These are phyloP conservation scores for Microtus richardsoni DNA, from an alignment of 2,113 vertebrate species.

Conservation along the genomic window DNA sequence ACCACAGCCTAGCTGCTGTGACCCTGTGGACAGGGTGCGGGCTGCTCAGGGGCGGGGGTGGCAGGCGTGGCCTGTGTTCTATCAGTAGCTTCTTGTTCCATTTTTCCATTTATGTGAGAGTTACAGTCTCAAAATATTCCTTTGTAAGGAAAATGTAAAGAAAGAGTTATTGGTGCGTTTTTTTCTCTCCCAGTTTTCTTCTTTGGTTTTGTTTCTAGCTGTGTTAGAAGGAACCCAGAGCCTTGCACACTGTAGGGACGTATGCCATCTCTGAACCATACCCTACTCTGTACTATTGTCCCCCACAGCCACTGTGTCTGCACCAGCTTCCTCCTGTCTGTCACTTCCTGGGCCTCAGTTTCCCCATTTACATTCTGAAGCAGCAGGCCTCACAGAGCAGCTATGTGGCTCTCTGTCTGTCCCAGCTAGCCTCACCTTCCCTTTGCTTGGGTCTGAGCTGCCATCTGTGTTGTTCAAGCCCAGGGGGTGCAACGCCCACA, in stretches of 20 bases:
- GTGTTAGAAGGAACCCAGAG: not conserved
- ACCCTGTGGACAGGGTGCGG: not conserved
- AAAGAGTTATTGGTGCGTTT: not conserved
- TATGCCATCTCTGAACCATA: not conserved
- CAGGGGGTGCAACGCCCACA: not conserved
- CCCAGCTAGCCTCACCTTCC: not conserved
- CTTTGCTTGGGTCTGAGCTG: not conserved
- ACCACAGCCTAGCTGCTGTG: not conserved
- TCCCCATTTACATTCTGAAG: not conserved
- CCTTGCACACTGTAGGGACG: not conserved
- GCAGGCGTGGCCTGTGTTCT: not conserved
- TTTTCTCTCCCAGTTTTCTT: not conserved
- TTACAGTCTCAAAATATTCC: not conserved
- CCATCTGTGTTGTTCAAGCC: not conserved
- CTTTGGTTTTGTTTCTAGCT: not conserved
- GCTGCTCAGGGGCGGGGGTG: accelerated
- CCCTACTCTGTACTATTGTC: not conserved
- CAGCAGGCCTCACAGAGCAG: not conserved
- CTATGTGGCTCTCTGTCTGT: not conserved
- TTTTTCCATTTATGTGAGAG: not conserved
- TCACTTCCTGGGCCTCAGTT: not conserved
- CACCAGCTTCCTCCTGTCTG: not conserved
- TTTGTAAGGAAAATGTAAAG: not conserved
- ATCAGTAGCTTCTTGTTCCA: not conserved
- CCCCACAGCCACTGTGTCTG: not conserved